phyloP scores from a whole-genome alignment of 2,113 vertebrate species.

The Sclerurus mexicanus region DNA sequence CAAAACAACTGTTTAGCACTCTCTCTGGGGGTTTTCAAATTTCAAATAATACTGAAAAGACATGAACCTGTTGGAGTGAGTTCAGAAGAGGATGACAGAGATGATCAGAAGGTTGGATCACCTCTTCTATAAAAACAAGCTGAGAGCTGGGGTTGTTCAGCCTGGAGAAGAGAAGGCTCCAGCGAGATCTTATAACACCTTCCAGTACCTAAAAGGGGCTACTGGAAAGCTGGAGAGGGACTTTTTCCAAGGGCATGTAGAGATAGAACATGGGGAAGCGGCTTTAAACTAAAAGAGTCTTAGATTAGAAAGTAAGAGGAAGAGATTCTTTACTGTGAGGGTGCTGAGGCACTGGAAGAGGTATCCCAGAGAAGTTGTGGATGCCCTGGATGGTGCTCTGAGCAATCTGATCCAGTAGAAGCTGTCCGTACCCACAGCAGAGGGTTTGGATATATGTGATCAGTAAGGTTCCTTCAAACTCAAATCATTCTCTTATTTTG shows the following conservation, averaged over 20 bases:
- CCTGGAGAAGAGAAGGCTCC: background rate
- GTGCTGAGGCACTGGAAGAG: background rate
- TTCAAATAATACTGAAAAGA: background rate
- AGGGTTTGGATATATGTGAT: background rate
- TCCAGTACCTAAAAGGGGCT: background rate
- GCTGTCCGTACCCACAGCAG: accelerated
- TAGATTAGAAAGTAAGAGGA: background rate
- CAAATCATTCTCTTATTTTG: background rate
- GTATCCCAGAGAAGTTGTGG: background rate
- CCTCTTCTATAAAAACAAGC: background rate
- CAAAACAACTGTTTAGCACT: background rate
- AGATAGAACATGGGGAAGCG: too few relatives aligned
- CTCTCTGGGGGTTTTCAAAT: background rate
- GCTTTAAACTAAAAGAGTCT: background rate
- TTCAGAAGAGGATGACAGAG: background rate
- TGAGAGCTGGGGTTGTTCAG: background rate
- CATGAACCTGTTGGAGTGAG: too few relatives aligned
- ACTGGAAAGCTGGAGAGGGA: background rate
- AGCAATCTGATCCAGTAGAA: background rate
- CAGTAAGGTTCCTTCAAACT: accelerated
- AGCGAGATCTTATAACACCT: accelerated
- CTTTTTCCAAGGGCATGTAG: background rate
- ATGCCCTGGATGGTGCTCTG: background rate
- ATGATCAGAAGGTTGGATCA: background rate
- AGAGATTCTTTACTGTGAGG: background rate